These are phyloP conservation scores for Pipistrellus pygmaeus DNA, from an alignment of 2,797 vertebrate genomes.

Conservation along the genomic window DNA sequence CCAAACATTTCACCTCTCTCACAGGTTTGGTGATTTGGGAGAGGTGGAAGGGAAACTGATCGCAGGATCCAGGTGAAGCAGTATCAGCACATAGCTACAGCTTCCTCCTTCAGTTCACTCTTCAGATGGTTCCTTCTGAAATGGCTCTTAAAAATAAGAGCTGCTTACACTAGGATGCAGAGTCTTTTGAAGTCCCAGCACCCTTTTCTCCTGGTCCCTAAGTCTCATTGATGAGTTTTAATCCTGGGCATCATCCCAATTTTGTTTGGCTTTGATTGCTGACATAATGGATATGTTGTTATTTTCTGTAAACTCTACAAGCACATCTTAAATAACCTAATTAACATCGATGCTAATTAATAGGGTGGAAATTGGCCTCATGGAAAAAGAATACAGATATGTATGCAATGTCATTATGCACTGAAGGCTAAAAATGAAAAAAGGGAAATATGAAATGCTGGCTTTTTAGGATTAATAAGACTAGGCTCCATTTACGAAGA, in stretches of 20 bases:
- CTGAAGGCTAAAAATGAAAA: slow-evolving; percentile 40
- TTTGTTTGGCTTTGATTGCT: slow-evolving; percentile 83
- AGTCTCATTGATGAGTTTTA: slow-evolving; percentile 81
- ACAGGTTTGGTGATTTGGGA: not conserved
- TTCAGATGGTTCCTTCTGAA: slow-evolving; percentile 59
- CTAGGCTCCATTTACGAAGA: slow-evolving; percentile 65
- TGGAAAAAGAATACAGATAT: slow-evolving; percentile 46
- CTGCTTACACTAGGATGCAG: not conserved
- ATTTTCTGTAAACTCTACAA: slow-evolving; percentile 79
- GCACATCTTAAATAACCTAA: slow-evolving; percentile 74
- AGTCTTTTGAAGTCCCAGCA: slow-evolving; percentile 78
- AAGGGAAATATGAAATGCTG: not conserved
- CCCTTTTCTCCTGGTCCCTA: slow-evolving; percentile 68
- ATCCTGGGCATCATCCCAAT: slow-evolving; percentile 79
- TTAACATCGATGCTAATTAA: slow-evolving; percentile 80
- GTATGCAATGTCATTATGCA: slow-evolving; percentile 14
- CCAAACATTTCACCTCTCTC: not conserved
- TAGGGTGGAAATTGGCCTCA: slow-evolving; percentile 68
- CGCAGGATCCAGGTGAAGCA: not conserved
- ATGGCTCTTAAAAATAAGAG: slow-evolving; percentile 76
- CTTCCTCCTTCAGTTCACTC: slow-evolving; percentile 75
- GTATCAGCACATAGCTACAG: slow-evolving; percentile 21
- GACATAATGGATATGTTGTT: slow-evolving; percentile 77
- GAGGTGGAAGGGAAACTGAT: not conserved
- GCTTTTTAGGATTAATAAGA: slow-evolving; percentile 75